Base-by-base conservation (phyloP, 2,797 vertebrate species). In the Chloroceryle inda region DNA sequence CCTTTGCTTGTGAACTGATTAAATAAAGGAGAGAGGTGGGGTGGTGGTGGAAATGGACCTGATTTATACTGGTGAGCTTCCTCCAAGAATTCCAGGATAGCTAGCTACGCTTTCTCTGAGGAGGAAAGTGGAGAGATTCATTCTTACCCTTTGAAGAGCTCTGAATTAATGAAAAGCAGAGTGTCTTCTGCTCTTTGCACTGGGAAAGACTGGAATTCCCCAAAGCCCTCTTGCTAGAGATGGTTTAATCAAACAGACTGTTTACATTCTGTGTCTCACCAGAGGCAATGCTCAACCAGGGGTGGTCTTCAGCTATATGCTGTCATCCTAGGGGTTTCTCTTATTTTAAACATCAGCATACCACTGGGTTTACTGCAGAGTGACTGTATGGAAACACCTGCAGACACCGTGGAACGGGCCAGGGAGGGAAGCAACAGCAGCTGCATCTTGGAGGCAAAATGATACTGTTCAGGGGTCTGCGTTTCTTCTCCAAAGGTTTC, bases 191-290 rank as follows among this genome's bases (percentile, higher is more conserved):
- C 83, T 88, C 55, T 79, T 61, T 85, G 72, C 3, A 1, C 84
- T 63, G 75, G 78, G 89, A 77, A 96, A 83, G 72, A 74, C 58
- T 95, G 84, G 75, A 95, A 97, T 97, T 97, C 94, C 94, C 94
- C 40, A 0, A 88, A 95, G 94, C 71, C 84, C 75, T 96, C 85
- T 93, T 85, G 89, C 91, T 93, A 35, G 75, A 77, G 89, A 72
- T 64, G 81, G 42, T 96, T 96, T 96, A 96, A 96, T 97, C 94
- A 91, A 85, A 91, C 92, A 88, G 72, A 27, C 49, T 96, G 87
- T 96, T 96, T 96, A 96, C 75, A 81, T 92, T 96, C 72, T 85
- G 8, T 33, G 72, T 44, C 94, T 96, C 92, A 93, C 86, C 88
- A 92, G 77, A 92, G 79, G 93, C 88, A 76, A 5, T 27, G 71